These are phyloP conservation scores for Trissoscelio sp. DNA, from an alignment of 2,888 invertebrate species.

Conservation along the genomic window DNA sequence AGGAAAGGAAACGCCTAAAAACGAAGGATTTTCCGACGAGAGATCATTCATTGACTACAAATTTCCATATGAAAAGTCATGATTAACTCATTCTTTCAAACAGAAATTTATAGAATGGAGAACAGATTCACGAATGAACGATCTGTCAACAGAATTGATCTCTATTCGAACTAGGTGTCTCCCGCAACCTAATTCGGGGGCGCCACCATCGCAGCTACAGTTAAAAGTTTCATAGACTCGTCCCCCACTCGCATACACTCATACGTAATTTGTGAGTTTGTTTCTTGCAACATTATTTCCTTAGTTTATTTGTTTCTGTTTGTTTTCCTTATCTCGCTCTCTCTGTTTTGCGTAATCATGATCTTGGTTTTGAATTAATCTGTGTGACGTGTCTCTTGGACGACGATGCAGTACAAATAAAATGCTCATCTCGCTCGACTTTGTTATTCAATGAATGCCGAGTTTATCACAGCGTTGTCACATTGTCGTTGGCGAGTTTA, in stretches of 20 bases:
- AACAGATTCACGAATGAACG: background rate
- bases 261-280: constrained; percentile 52
- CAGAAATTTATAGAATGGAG: background rate
- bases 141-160: background rate
- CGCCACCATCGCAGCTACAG: constrained; percentile 40
- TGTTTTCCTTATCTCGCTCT: background rate
- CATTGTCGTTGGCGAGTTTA: constrained; percentile 66
- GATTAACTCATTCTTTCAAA: no score
- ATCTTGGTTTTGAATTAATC: constrained; percentile 9
- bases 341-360: background rate
- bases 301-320: constrained; percentile 46
- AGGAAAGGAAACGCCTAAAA: constrained; percentile 5
- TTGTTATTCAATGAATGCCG: constrained; percentile 56
- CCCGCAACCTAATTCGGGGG: constrained; percentile 3
- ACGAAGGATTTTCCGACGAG: background rate
- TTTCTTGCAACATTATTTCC: constrained; percentile 28
- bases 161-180: background rate
- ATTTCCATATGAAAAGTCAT: no score
- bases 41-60: background rate
- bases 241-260: constrained; percentile 49
- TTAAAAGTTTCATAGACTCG: constrained; percentile 66
- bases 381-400: constrained; percentile 14
- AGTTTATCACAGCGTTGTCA: constrained; percentile 69
- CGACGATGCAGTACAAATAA: constrained; percentile 43
- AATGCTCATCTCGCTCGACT: constrained; percentile 62